These are phyloP conservation scores for Thera britannica DNA, from an alignment of 2,888 invertebrate genomes.

Conservation along the genomic window DNA sequence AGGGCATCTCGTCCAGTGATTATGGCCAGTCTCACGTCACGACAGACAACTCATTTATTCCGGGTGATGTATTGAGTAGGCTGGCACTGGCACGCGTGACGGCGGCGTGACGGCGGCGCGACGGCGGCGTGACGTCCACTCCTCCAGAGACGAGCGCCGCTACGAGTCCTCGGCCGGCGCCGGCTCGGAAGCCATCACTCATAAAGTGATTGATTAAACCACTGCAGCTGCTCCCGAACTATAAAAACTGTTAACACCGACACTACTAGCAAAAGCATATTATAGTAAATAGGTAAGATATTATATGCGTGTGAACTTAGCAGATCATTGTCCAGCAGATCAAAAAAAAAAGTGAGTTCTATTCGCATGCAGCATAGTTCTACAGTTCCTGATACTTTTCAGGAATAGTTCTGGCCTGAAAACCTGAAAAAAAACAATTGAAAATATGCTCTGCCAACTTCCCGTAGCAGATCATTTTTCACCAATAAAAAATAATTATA, in stretches of 20 bases:
- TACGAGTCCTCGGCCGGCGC: background rate
- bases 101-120: background rate
- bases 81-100: background rate
- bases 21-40: slow-evolving; percentile 1
- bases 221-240: background rate
- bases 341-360: too few relatives aligned
- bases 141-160: background rate
- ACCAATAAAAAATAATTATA: too few relatives aligned
- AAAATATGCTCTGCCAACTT: too few relatives aligned
- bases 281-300: too few relatives aligned
- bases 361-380: too few relatives aligned
- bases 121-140: background rate
- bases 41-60: slow-evolving; percentile 12
- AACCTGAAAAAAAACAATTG: too few relatives aligned
- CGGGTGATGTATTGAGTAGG: slow-evolving; percentile 11
- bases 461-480: too few relatives aligned
- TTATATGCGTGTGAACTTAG: too few relatives aligned
- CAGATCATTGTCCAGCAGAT: too few relatives aligned
- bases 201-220: slow-evolving; percentile 16
- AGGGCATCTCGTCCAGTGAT: too few relatives aligned
- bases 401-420: too few relatives aligned
- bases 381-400: too few relatives aligned
- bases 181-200: slow-evolving; percentile 6
- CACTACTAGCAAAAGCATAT: background rate
- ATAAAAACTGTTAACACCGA: background rate